Conservation (phyloP, 2,888 invertebrate species). For the Copidosoma aretas region DNA sequence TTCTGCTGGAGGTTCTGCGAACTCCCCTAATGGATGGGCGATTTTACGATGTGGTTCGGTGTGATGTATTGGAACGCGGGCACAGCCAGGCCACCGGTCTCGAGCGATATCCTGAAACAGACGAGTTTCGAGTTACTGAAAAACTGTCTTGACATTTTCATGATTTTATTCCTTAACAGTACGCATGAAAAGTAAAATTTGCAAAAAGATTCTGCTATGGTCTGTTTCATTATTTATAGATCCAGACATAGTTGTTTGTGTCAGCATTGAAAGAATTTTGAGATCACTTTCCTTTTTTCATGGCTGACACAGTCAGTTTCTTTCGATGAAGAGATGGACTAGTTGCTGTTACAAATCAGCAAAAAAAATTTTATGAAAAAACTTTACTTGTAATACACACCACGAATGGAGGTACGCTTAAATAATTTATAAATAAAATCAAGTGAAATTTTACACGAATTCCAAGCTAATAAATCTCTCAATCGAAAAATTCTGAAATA, state of each 20-base stretch:
- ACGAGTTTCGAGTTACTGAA: slow-evolving; percentile 30
- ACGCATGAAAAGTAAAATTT: background rate
- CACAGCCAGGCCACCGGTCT: slow-evolving; percentile 89
- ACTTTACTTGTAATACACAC: too few relatives aligned
- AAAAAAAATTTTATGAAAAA: too few relatives aligned
- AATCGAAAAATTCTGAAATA: slow-evolving; percentile 18
- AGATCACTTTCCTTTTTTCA: background rate
- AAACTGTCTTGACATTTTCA: too few relatives aligned
- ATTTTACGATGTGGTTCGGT: slow-evolving; percentile 91
- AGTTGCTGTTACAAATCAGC: too few relatives aligned
- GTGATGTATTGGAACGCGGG: slow-evolving; percentile 91
- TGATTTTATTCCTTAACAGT: background rate
- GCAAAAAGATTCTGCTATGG: too few relatives aligned
- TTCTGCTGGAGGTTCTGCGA: slow-evolving; percentile 28
- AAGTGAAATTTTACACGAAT: background rate
- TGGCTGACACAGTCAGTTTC: too few relatives aligned
- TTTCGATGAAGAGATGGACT: too few relatives aligned
- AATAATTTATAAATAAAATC: too few relatives aligned
- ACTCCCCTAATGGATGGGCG: slow-evolving; percentile 79
- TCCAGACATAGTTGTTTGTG: too few relatives aligned
- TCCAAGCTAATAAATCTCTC: slow-evolving; percentile 16
- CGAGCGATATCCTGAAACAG: slow-evolving; percentile 90
- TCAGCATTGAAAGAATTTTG: too few relatives aligned
- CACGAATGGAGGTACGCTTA: too few relatives aligned
- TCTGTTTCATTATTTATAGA: too few relatives aligned